Evolutionary conservation across 2,113 vertebrate species (phyloP), one percentile per base, ranked within the genome.

Genomic region (Callopanchax toddi): DNA sequence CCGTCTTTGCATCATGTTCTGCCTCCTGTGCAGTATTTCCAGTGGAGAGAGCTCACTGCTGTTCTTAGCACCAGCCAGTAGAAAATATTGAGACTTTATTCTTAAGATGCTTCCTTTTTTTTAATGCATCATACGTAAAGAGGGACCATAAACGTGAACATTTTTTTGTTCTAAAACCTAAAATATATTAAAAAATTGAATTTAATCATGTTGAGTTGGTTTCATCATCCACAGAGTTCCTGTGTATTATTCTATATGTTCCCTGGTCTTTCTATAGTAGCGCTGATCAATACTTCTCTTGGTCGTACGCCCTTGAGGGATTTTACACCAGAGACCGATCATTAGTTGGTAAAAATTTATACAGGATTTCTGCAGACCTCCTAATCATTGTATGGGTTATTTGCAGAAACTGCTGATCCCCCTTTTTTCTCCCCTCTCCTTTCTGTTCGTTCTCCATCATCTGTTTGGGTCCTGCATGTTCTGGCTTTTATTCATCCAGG

Each of bases 381-480:
- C 67, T 39, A 46, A 49, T 80, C 53, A 67, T 74, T 46, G n/a
- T n/a, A 40, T 0, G 17, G 40, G 46, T 32, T 72, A 74, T 83
- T 79, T 82, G 53, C 73, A 29, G 26, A 80, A 79, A 48, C 49
- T 59, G 71, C 74, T 79, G 69, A 75, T 22, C 29, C 15, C 23
- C 52, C 9, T 13, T 49, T 62, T 73, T 51, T 15, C 6, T 48
- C 44, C 54, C 37, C 20, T n/a, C n/a, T n/a, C 53, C 64, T 50
- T 26, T 17, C n/a, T 42, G 21, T 53, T 52, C 42, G 1, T 51
- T 36, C 57, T 32, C 29, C 29, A 32, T 32, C 32, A 58, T 60
- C 42, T 59, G n/a, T n/a, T n/a, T n/a, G 49, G 62, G 54, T 76
- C 67, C 69, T 54, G 16, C 50, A 39, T 67, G 64, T 76, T 37